Conservation (phyloP, 2,797 vertebrate genomes). For the Catharus ustulatus region DNA sequence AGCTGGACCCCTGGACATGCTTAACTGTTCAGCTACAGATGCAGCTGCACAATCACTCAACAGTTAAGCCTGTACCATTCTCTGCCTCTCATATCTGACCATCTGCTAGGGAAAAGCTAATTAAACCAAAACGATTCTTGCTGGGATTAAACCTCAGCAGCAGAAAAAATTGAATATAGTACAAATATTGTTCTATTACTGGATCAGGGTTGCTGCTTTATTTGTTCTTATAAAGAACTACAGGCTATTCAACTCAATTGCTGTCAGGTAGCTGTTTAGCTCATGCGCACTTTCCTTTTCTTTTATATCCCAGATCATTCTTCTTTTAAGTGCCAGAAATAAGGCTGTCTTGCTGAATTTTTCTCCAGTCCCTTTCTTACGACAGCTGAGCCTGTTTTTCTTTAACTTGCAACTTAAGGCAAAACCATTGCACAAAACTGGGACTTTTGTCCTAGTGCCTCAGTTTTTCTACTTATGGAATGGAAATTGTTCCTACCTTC, state of each 20-base stretch:
- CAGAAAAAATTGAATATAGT: constrained; percentile 32
- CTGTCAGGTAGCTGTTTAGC: constrained; percentile 32
- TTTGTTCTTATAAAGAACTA: constrained; percentile 27
- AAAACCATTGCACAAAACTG: neutral
- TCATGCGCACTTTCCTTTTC: neutral
- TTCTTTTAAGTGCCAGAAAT: neutral
- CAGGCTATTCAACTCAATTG: neutral
- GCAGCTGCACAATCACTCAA: constrained; percentile 50
- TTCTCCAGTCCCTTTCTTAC: neutral
- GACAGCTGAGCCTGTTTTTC: neutral
- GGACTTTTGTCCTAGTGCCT: neutral
- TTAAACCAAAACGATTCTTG: constrained; percentile 35
- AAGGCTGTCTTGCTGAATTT: neutral
- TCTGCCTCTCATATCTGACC: constrained; percentile 63
- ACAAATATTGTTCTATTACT: constrained; percentile 34
- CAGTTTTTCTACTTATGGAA: neutral
- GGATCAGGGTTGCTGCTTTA: neutral
- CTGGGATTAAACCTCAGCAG: constrained; percentile 46
- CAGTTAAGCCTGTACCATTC: constrained; percentile 62
- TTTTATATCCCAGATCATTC: neutral
- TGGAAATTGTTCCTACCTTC: neutral
- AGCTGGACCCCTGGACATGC: constrained; percentile 42
- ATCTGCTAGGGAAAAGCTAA: constrained; percentile 62
- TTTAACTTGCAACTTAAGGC: neutral
- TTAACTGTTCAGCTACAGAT: constrained; percentile 47